Conservation (phyloP, 1,140 invertebrate genomes). For the fruit fly (Drosophila melanogaster) region DNA sequence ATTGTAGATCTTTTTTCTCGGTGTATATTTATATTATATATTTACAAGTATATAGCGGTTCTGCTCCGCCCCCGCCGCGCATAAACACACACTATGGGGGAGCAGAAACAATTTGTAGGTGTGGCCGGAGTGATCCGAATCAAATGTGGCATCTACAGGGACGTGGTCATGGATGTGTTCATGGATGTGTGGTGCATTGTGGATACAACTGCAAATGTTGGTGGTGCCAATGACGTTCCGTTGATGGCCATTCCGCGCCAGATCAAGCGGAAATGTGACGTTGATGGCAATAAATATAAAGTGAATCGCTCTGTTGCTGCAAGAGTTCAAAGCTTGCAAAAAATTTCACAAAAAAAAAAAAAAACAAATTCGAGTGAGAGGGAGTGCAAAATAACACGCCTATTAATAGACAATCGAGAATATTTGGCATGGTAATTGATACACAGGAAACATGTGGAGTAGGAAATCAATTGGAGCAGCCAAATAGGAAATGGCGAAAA, state of each 20-base stretch:
- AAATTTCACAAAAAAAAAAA: slow-evolving; percentile 11
- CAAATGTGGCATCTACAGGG: slow-evolving; percentile 44
- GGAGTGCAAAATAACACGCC: slow-evolving; percentile 12
- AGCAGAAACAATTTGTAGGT: slow-evolving; percentile 80
- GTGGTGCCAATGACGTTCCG: slow-evolving; percentile 58
- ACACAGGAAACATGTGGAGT: slow-evolving; percentile 37
- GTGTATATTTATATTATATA: slow-evolving; percentile 9
- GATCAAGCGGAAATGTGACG: slow-evolving; percentile 83
- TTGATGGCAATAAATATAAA: slow-evolving; percentile 74
- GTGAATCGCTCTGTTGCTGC: slow-evolving; percentile 68
- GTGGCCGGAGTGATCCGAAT: slow-evolving; percentile 62
- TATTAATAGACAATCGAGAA: slow-evolving; percentile 24
- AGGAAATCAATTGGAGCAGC: slow-evolving; percentile 39
- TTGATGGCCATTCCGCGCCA: slow-evolving; percentile 74
- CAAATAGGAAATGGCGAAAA: slow-evolving; percentile 8
- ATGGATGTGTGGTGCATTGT: slow-evolving; percentile 25
- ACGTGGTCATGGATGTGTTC: slow-evolving; percentile 36
- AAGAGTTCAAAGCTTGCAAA: slow-evolving; percentile 70
- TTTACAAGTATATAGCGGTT: slow-evolving; percentile 2
- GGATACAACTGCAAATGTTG: slow-evolving; percentile 31
- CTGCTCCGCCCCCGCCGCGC: slow-evolving; percentile 12
- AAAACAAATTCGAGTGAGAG: too few relatives aligned
- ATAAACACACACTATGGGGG: slow-evolving; percentile 22
- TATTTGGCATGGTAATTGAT: slow-evolving; percentile 20
- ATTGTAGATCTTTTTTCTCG: not conserved